Base-by-base conservation (phyloP, 1,140 invertebrate genomes). In the Theocolax elegans region DNA sequence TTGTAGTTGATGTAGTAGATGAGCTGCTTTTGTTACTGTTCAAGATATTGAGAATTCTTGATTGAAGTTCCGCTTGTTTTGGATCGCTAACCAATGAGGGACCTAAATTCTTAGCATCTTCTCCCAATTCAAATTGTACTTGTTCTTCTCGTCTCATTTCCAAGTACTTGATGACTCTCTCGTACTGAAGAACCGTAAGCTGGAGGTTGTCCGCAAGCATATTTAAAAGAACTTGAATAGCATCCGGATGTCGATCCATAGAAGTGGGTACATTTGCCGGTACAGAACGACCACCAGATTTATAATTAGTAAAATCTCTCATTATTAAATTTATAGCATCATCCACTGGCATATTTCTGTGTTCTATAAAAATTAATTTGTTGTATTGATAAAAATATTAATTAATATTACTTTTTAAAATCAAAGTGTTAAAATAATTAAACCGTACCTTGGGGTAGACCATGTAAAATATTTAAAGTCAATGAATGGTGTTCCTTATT, bases 331-430 rank as follows among this genome's bases (percentile, higher is more conserved):
- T 88, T 64, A 97, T 87, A 1, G 95, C 94, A 84, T 97, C 94
- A 60, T 97, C 94, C n/a, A 96, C 77, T 0, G 95, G 95, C 94
- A 97, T 97, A 84, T 98, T 97, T 72, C 95, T 90, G 80, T 97
- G 95, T 81, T 97, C 96, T 93, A 85, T 73, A 72, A 77, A 54
- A 64, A 49, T 27, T 2, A 53, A 13, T 27, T 13, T 27, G 2
- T 38, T 15, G 15, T 19, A 56, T 35, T 9, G 8, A 54, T n/a
- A n/a, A n/a, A n/a, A n/a, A 35, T 35, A 35, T 35, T 35, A 35
- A 4, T 35, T 35, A 35, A 35, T 10, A 35, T 35, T 8, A 51
- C 21, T 29, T 29, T n/a, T 51, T 27, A 3, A 51, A 54, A 15
- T 54, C n/a, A 54, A 31, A 51, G 25, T 51, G 17, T 17, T 31